These are phyloP conservation scores for Archocentrus centrarchus DNA, from an alignment of 2,113 vertebrate genomes.

Conservation along the genomic window DNA sequence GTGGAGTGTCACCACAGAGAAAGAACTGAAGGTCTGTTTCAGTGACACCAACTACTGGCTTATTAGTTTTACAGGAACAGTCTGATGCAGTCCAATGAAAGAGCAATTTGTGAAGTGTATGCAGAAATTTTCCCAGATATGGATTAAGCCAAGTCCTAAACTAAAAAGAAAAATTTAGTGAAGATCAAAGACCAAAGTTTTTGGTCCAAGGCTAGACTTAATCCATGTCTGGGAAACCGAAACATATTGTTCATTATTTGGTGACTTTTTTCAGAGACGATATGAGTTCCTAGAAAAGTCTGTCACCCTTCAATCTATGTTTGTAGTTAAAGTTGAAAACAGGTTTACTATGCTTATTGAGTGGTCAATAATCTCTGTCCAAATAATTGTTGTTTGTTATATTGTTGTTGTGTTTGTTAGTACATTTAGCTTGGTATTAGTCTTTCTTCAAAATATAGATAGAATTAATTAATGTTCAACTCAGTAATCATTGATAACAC, in stretches of 20 bases:
- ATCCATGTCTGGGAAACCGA: neutral
- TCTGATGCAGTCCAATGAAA: neutral
- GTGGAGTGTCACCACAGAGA: constrained; percentile 53
- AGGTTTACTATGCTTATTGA: neutral
- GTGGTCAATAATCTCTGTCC: neutral
- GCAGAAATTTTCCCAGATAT: neutral
- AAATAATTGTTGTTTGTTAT: neutral
- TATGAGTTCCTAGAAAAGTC: neutral
- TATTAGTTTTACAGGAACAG: neutral
- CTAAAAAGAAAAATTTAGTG: neutral
- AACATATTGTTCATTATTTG: neutral
- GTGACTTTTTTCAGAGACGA: too few species aligned
- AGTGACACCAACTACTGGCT: neutral
- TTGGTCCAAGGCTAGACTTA: neutral
- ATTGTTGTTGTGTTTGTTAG: neutral
- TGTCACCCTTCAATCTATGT: neutral
- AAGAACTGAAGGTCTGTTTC: constrained; percentile 71
- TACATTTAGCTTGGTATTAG: neutral
- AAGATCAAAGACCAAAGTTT: too few species aligned
- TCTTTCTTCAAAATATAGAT: neutral
- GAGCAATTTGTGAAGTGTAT: neutral
- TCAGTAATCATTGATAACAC: neutral
- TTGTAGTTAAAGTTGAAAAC: neutral
- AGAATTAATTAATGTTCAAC: neutral
- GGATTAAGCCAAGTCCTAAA: neutral